phyloP scores from a whole-genome alignment of 2,888 invertebrate genomes.

The Lampropteryx suffumata region DNA sequence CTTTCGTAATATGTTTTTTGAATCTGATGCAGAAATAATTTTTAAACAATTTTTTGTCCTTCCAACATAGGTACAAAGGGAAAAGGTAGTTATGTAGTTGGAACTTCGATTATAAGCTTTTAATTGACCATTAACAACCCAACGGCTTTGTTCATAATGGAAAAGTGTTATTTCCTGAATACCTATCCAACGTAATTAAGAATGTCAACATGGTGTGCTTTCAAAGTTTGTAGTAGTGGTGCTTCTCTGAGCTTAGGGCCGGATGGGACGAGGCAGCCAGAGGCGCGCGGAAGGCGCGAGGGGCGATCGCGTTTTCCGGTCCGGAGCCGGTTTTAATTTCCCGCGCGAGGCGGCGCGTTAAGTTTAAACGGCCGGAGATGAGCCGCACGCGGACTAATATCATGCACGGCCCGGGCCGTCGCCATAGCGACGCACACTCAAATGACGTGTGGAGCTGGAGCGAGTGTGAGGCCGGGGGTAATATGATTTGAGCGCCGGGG shows the following conservation, averaged over 20 bases:
- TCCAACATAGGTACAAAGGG: too few relatives aligned
- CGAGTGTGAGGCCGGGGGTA: constrained; percentile 77
- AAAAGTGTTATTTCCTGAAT: too few relatives aligned
- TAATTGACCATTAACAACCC: too few relatives aligned
- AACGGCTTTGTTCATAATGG: too few relatives aligned
- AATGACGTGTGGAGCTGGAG: constrained; percentile 84
- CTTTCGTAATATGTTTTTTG: too few relatives aligned
- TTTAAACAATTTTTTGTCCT: too few relatives aligned
- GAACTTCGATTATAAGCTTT: too few relatives aligned
- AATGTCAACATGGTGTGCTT: constrained; percentile 1
- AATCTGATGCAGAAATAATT: too few relatives aligned
- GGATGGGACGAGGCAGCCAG: constrained; percentile 31
- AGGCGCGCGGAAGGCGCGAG: constrained; percentile 46
- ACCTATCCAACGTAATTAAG: too few relatives aligned
- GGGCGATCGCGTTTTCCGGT: constrained; percentile 73
- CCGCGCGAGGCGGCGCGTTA: constrained; percentile 71
- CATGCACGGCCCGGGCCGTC: constrained; percentile 85
- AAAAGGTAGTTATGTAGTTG: too few relatives aligned
- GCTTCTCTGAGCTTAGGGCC: constrained; percentile 28
- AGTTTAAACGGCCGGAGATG: constrained; percentile 81
- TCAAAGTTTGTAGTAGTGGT: constrained; percentile 21
- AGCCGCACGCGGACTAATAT: constrained; percentile 80
- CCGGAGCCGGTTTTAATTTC: constrained; percentile 79
- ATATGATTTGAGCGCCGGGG: constrained; percentile 80
- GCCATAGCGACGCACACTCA: constrained; percentile 86